Evolutionary conservation across 2,113 vertebrate species (phyloP).

Genomic region (Chamaea fasciata): DNA sequence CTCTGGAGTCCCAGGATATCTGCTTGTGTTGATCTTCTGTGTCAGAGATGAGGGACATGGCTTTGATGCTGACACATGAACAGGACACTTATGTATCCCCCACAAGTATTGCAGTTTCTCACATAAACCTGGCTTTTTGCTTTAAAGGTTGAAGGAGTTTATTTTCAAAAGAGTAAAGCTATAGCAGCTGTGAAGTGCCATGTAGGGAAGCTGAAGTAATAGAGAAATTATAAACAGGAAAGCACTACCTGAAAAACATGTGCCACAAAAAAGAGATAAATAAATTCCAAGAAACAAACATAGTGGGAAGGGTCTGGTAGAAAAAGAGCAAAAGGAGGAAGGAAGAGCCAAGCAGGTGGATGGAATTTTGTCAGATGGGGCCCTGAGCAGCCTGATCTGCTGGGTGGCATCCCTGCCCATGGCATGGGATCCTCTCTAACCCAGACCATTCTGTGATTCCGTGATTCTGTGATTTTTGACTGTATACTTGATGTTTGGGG

Average conservation of each 20-base stretch:
- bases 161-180: neutral
- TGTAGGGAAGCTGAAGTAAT: neutral
- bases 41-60: neutral
- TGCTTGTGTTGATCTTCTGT: neutral
- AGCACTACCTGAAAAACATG: neutral
- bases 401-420: neutral
- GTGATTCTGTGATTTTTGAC: neutral
- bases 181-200: neutral
- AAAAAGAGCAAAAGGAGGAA: neutral
- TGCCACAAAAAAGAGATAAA: neutral
- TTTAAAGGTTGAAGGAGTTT: neutral
- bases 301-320: neutral
- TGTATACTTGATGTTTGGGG: neutral
- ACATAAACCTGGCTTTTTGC: neutral
- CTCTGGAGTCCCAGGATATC: neutral
- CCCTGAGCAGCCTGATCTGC: neutral
- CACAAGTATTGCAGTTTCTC: neutral
- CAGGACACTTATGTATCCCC: neutral
- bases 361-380: neutral
- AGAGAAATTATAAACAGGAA: neutral
- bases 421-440: neutral
- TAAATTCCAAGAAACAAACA: neutral
- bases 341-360: neutral
- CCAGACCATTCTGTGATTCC: neutral
- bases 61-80: neutral